Conservation (phyloP, 2,888 invertebrate species). For the Lycia hirtaria region DNA sequence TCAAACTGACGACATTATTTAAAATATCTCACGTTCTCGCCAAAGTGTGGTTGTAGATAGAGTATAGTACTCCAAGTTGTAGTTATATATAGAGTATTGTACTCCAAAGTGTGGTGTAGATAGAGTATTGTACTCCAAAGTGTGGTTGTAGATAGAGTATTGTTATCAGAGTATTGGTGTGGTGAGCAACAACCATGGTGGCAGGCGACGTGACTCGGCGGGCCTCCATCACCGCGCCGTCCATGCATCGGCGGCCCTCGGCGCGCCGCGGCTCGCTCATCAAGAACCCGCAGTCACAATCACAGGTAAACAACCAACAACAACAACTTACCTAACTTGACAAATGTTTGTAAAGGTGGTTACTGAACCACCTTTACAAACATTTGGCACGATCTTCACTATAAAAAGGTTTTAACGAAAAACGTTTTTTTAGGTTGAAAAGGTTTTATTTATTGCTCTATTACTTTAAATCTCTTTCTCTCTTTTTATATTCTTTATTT, state of each 20-base stretch:
- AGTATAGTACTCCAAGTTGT: too few species aligned
- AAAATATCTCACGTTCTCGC: too few species aligned
- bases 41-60: too few species aligned
- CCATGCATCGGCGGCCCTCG: constrained; percentile 84
- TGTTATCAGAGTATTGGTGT: constrained; percentile 50
- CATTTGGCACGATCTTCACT: constrained; percentile 9
- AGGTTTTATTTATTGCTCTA: constrained; percentile 26
- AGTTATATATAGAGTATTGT: too few species aligned
- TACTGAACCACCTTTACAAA: constrained; percentile 4
- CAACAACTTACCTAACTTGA: too few species aligned
- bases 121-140: too few species aligned
- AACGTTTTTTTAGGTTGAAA: too few species aligned
- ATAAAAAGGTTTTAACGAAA: too few species aligned
- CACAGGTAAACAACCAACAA: constrained; percentile 59
- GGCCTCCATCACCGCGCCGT: constrained; percentile 81
- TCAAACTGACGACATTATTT: too few species aligned
- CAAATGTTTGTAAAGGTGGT: too few species aligned
- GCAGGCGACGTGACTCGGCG: constrained; percentile 82
- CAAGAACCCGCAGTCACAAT: constrained; percentile 81
- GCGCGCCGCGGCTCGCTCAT: constrained; percentile 86
- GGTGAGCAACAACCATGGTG: constrained; percentile 61
- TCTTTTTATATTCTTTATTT: too few species aligned
- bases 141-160: constrained; percentile 25
- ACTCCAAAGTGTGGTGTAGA: too few species aligned
- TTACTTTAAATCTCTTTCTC: constrained; percentile 28